phyloP scores from a whole-genome alignment of 2,888 invertebrate genomes.

The Andrena praecox region DNA sequence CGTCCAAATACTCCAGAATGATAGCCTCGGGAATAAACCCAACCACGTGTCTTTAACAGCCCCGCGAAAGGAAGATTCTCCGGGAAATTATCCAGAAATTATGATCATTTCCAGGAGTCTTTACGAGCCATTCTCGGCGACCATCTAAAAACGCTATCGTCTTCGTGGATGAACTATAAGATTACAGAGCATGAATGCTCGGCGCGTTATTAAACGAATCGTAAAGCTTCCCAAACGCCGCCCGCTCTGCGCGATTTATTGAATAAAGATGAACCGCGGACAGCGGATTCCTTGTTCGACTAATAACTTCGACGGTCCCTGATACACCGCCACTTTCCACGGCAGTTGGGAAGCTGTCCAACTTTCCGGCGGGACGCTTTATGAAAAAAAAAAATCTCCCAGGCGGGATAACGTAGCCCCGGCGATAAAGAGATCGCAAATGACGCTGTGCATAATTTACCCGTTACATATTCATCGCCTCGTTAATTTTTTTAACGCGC shows the following conservation, averaged over 20 bases:
- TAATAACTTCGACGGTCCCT: constrained; percentile 33
- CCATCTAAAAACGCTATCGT: background rate
- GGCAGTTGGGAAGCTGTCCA: constrained; percentile 20
- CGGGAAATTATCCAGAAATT: constrained; percentile 42
- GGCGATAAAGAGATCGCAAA: constrained; percentile 53
- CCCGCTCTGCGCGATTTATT: constrained; percentile 29
- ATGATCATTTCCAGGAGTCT: constrained; percentile 21
- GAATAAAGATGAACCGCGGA: constrained; percentile 35
- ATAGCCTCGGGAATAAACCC: too few relatives aligned
- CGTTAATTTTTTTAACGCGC: constrained; percentile 54
- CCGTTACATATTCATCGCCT: constrained; percentile 62
- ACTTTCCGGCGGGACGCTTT: constrained; percentile 29
- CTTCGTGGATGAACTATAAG: background rate
- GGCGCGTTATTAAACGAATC: constrained; percentile 36
- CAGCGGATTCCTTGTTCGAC: constrained; percentile 31
- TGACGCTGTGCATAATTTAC: constrained; percentile 61
- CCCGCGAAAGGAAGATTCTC: background rate
- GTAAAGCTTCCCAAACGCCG: constrained; percentile 22
- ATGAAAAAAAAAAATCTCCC: constrained; percentile 48
- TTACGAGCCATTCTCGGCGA: constrained; percentile 38
- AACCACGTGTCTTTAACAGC: background rate
- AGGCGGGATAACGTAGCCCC: constrained; percentile 28
- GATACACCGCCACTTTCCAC: background rate
- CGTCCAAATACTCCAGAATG: too few relatives aligned
- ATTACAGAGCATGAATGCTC: constrained; percentile 10